Conservation (phyloP, 1,140 invertebrate genomes). For the Macrocentrus cingulum region DNA sequence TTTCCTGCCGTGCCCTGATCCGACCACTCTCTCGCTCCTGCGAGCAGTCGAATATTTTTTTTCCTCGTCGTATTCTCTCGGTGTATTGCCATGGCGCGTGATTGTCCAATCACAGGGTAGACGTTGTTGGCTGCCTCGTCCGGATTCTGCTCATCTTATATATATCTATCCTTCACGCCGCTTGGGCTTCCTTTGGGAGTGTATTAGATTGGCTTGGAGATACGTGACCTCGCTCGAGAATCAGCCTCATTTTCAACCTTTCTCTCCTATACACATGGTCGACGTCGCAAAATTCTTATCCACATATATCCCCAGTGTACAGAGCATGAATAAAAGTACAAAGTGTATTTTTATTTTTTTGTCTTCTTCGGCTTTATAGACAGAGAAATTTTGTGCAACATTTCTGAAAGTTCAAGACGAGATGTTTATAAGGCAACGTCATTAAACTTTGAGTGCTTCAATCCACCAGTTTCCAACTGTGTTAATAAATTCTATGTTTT, state of each 20-base stretch:
- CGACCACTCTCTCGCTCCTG: not conserved
- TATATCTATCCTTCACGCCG: conserved; percentile 29
- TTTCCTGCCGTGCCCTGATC: not conserved
- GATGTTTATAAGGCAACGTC: not conserved
- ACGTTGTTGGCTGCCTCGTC: conserved; percentile 30
- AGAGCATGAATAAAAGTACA: not conserved
- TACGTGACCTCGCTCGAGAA: conserved; percentile 56
- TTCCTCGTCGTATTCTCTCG: not conserved
- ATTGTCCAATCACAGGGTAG: conserved; percentile 37
- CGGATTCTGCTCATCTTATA: conserved; percentile 12
- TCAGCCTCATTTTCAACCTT: conserved; percentile 46
- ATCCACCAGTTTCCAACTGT: too few relatives aligned
- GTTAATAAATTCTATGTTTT: too few relatives aligned
- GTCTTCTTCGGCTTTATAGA: too few relatives aligned
- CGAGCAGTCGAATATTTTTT: not conserved
- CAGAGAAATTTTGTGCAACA: not conserved
- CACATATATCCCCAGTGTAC: not conserved
- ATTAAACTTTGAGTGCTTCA: too few relatives aligned
- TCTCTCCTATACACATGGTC: not conserved
- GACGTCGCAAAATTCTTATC: conserved; percentile 16
- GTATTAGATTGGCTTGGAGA: conserved; percentile 55
- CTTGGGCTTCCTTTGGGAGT: conserved; percentile 33
- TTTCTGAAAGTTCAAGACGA: conserved; percentile 22
- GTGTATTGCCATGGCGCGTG: conserved; percentile 19
- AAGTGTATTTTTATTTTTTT: too few relatives aligned